Conservation (phyloP, 2,797 vertebrate genomes). For the Eulemur coronatus region DNA sequence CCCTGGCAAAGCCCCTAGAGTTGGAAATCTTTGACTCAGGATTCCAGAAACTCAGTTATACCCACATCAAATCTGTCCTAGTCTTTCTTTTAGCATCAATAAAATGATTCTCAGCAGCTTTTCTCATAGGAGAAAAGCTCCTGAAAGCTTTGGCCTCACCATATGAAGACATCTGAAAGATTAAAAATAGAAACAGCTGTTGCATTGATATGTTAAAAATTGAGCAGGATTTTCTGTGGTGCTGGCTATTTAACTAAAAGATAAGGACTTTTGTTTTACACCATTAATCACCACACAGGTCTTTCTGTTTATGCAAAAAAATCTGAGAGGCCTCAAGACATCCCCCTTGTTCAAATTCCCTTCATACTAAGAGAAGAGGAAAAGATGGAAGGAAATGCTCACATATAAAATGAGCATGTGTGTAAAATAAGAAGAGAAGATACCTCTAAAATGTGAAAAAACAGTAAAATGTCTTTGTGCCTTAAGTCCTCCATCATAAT, state of each 20-base stretch:
- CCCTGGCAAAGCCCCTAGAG: neutral
- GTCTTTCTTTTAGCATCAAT: slow-evolving; percentile 52
- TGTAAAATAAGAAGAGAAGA: neutral
- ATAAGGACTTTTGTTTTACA: neutral
- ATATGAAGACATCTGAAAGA: slow-evolving; percentile 69
- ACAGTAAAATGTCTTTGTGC: neutral
- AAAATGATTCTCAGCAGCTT: slow-evolving; percentile 56
- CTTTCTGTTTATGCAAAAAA: neutral
- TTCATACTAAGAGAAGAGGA: slow-evolving; percentile 1
- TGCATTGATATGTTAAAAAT: slow-evolving; percentile 71
- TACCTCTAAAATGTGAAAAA: neutral
- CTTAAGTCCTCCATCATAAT: neutral
- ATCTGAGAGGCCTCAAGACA: neutral
- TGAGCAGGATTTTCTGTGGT: slow-evolving; percentile 66
- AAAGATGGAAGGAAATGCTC: neutral
- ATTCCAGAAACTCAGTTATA: slow-evolving; percentile 34
- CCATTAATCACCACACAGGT: neutral
- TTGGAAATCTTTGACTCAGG: neutral
- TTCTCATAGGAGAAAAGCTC: slow-evolving; percentile 75
- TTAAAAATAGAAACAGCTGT: slow-evolving; percentile 81
- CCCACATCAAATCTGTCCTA: neutral
- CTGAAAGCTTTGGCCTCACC: slow-evolving; percentile 69
- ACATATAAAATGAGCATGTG: neutral
- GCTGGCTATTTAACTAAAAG: slow-evolving; percentile 72
- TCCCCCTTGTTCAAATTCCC: neutral